These are phyloP conservation scores for Spea multiplicata DNA, from an alignment of 2,113 vertebrate genomes.

Conservation along the genomic window DNA sequence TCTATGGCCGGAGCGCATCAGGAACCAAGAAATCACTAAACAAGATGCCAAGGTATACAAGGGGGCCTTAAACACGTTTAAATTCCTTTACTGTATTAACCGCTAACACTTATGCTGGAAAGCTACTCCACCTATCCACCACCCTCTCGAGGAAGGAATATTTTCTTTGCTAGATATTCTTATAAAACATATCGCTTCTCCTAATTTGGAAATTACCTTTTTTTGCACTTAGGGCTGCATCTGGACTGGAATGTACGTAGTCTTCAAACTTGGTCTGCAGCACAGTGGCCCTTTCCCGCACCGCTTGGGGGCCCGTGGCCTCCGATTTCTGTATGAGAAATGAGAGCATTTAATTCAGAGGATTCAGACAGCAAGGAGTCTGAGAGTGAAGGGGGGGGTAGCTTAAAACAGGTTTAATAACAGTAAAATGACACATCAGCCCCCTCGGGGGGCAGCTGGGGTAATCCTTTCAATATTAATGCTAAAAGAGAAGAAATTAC, in stretches of 20 bases:
- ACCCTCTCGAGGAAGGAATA: too few species aligned
- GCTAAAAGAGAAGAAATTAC: slow-evolving; percentile 75
- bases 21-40: too few species aligned
- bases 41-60: too few species aligned
- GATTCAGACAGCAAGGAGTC: background rate
- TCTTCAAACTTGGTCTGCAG: slow-evolving; percentile 90
- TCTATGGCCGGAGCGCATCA: too few species aligned
- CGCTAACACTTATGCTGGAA: too few species aligned
- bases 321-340: slow-evolving; percentile 67
- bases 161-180: too few species aligned
- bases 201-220: slow-evolving; percentile 68
- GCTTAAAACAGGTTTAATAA: slow-evolving; percentile 98
- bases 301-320: slow-evolving; percentile 70
- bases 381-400: slow-evolving; percentile 47
- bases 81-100: too few species aligned
- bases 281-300: slow-evolving; percentile 79
- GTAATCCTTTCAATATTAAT: slow-evolving; percentile 99
- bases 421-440: slow-evolving; percentile 98
- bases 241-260: slow-evolving; percentile 70
- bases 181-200: too few species aligned
- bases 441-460: slow-evolving; percentile 84
- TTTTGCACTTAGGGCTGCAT: slow-evolving; percentile 72
- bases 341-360: slow-evolving; percentile 38
- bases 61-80: too few species aligned
- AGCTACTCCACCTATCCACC: too few species aligned